Conservation (phyloP, 2,888 invertebrate species). For the Protula sp. region DNA sequence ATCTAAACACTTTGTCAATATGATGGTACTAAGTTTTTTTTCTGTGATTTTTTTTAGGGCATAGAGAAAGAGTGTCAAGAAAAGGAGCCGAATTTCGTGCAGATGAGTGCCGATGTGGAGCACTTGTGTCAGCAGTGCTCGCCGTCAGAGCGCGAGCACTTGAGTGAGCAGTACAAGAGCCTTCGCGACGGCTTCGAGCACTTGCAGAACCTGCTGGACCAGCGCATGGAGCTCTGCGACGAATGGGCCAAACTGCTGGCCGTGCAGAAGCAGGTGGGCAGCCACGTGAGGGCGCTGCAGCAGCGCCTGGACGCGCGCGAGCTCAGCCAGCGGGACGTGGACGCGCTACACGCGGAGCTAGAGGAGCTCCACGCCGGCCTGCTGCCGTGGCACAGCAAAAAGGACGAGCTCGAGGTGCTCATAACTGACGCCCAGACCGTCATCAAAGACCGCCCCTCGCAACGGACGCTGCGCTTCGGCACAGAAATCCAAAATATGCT, state of each 20-base stretch:
- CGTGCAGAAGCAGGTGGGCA: slow-evolving; percentile 74
- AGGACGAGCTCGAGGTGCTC: slow-evolving; percentile 38
- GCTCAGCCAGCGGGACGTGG: slow-evolving; percentile 64
- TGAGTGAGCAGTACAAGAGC: slow-evolving; percentile 27
- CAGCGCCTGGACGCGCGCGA: slow-evolving; percentile 74
- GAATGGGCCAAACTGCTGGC: slow-evolving; percentile 71
- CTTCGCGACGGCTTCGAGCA: not conserved
- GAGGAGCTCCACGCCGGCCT: slow-evolving; percentile 59
- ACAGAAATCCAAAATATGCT: slow-evolving; percentile 37
- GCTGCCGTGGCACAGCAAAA: slow-evolving; percentile 32
- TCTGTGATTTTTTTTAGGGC: slow-evolving; percentile 61
- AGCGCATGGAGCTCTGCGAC: slow-evolving; percentile 34
- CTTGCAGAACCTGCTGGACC: not conserved
- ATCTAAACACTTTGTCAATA: too few species aligned
- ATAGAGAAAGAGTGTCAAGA: slow-evolving; percentile 79
- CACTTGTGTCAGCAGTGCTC: slow-evolving; percentile 66
- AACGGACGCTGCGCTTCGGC: slow-evolving; percentile 42
- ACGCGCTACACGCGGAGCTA: slow-evolving; percentile 66
- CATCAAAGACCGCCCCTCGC: slow-evolving; percentile 43
- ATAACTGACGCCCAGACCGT: slow-evolving; percentile 38
- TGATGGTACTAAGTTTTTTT: too few species aligned
- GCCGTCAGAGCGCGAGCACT: slow-evolving; percentile 63
- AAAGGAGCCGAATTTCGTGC: slow-evolving; percentile 71
- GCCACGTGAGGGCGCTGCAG: slow-evolving; percentile 73
- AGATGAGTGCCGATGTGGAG: slow-evolving; percentile 78